Evolutionary conservation across 2,888 invertebrate genomes (phyloP), one percentile per base, ranked within the genome.

Genomic region (Polydrusus pterygomalis): DNA sequence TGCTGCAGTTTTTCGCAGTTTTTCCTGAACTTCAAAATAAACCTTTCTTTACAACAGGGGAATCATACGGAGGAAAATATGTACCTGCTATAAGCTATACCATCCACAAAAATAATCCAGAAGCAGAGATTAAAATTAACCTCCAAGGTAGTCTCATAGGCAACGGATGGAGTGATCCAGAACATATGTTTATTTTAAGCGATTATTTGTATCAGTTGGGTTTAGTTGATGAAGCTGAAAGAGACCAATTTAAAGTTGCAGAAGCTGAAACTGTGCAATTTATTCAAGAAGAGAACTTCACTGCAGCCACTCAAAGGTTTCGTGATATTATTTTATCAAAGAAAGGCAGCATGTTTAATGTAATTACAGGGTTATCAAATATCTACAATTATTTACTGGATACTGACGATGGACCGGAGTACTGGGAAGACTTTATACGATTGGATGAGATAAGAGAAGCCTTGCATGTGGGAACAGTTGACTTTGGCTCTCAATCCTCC

Each of bases 41-140:
- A 82, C 93, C 93, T 64, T 97, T 98, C 86, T 91, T 93, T 88
- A 91, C 95, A 0, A 93, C 95, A 0, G 97, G 97, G 0, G 97
- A 97, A 88, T 96, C 95, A 0, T 96, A 96, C 84, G 96, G 92
- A 56, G 96, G 96, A 0, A 93, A 93, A 85, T 92, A 92, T 83
- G 90, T 92, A 0, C 96, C 96, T 2, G 93, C 95, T 0, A 86
- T 94, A 15, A 91, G 91, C 0, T 91, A 93, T 83, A 90, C 92
- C 0, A 94, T 95, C 71, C 91, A 93, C 81, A 89, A 90, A 78
- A 91, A 91, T 73, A 90, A 91, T 81, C 88, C 88, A 10, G 40
- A 18, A n/a, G 47, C 47, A 0, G 85, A 88, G 0, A 20, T 47
- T 6, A 92, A 92, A 74, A 73, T 67, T 11, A 73, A 73, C 38